These are phyloP conservation scores for Sebastes elongatus DNA, from an alignment of 2,797 vertebrate species.

Conservation along the genomic window DNA sequence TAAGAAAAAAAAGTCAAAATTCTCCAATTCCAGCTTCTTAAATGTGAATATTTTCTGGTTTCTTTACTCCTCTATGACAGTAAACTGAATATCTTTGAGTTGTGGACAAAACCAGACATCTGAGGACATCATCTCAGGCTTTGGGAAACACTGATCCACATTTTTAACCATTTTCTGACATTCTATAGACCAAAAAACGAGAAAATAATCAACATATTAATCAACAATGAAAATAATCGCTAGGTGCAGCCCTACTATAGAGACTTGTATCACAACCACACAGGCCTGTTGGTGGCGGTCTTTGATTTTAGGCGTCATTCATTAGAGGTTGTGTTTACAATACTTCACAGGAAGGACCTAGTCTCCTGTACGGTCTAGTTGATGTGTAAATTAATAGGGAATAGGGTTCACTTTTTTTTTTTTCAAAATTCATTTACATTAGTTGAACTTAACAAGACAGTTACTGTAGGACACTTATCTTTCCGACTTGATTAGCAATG, in stretches of 20 bases:
- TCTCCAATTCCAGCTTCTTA: neutral
- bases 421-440: neutral
- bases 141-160: neutral
- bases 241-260: too few species aligned
- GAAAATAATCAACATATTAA: too few species aligned
- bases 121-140: too few species aligned
- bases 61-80: neutral
- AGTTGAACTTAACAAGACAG: neutral
- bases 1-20: too few species aligned
- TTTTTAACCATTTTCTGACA: neutral
- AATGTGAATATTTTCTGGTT: neutral
- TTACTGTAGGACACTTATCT: conserved; percentile 13
- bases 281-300: neutral
- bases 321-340: neutral
- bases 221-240: too few species aligned
- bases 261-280: conserved; percentile 10
- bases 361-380: neutral
- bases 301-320: neutral
- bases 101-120: neutral
- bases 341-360: neutral
- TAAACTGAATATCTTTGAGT: neutral
- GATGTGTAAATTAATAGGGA: conserved; percentile 1
- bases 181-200: neutral
- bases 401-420: neutral
- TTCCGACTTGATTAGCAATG: neutral